These are phyloP conservation scores for Pseudomyrmex cubaensis DNA, from an alignment of 1,140 invertebrate species.

Conservation along the genomic window DNA sequence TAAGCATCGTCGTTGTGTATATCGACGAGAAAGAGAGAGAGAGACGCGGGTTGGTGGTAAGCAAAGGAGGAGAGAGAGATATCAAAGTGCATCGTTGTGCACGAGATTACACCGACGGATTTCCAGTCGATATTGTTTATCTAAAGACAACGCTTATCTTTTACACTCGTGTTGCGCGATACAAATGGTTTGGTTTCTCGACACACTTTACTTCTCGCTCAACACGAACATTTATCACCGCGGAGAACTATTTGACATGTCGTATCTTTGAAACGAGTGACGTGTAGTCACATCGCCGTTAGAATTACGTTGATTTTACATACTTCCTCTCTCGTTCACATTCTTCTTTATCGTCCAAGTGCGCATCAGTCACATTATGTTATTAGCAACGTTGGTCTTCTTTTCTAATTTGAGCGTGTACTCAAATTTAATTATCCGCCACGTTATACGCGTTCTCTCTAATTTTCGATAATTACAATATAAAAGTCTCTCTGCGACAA, in stretches of 20 bases:
- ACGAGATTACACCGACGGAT: background rate
- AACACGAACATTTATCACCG: background rate
- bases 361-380: no score
- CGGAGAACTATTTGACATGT: background rate
- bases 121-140: background rate
- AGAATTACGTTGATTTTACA: no score
- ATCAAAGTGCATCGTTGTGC: constrained; percentile 5
- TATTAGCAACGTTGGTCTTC: no score
- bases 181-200: background rate
- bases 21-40: background rate
- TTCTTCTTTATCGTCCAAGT: no score
- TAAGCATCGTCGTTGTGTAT: constrained; percentile 21
- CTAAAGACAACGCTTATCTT: background rate
- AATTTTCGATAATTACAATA: background rate
- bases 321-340: no score
- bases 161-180: background rate
- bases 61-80: background rate
- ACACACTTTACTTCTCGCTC: background rate
- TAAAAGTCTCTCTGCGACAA: background rate
- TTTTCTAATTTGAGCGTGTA: no score
- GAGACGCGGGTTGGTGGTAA: background rate
- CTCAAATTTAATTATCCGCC: background rate
- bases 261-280: no score
- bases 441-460: background rate
- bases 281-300: no score